Evolutionary conservation across 2,888 invertebrate species (phyloP).

Genomic region (Cerceris ruficornis): DNA sequence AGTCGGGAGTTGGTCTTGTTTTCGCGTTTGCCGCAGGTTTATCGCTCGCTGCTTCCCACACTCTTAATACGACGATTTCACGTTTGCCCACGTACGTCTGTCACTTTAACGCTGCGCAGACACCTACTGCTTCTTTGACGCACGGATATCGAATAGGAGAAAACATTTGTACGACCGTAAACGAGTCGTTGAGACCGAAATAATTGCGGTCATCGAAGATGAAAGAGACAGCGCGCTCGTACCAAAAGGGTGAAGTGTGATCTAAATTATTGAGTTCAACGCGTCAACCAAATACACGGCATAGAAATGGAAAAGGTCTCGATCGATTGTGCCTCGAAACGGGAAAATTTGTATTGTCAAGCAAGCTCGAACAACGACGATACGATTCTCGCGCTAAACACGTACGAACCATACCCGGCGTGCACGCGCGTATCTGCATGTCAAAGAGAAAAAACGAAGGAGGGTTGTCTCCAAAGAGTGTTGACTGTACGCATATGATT

Average conservation of each 20-base stretch:
- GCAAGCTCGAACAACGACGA: background rate
- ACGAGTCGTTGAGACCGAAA: background rate
- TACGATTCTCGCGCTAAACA: slow-evolving; percentile 10
- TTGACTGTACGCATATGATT: slow-evolving; percentile 57
- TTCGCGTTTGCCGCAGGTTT: slow-evolving; percentile 25
- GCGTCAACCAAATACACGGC: too few species aligned
- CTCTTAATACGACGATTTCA: slow-evolving; percentile 60
- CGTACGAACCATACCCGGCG: slow-evolving; percentile 4
- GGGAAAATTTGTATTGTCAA: background rate
- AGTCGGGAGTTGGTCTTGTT: slow-evolving; percentile 21
- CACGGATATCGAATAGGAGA: background rate
- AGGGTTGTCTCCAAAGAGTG: slow-evolving; percentile 45
- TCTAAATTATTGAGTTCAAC: too few species aligned
- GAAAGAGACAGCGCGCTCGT: too few species aligned
- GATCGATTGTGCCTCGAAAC: background rate
- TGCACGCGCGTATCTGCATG: slow-evolving; percentile 55
- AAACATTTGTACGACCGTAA: background rate
- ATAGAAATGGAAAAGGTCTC: too few species aligned
- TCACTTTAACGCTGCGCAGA: slow-evolving; percentile 31
- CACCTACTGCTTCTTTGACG: slow-evolving; percentile 42
- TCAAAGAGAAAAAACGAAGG: slow-evolving; percentile 52
- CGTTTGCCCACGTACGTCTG: slow-evolving; percentile 70
- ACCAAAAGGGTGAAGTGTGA: too few species aligned
- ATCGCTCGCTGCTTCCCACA: slow-evolving; percentile 39
- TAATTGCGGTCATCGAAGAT: background rate